phyloP scores from a whole-genome alignment of 2,888 invertebrate genomes.

The Aspidiotus rigidus region DNA sequence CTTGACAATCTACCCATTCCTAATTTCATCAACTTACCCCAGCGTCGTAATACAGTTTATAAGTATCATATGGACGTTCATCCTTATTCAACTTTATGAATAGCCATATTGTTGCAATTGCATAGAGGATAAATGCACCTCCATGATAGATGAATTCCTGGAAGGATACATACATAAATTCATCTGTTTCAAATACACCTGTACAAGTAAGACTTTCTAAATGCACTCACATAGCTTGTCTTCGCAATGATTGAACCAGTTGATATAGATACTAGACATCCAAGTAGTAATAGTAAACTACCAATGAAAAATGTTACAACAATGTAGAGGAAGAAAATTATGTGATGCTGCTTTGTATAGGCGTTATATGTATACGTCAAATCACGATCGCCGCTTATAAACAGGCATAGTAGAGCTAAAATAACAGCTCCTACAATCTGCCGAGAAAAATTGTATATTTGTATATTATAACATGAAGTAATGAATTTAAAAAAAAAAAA shows the following conservation, averaged over 20 bases:
- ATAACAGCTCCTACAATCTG: constrained; percentile 68
- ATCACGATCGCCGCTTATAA: constrained; percentile 49
- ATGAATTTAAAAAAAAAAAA: background rate
- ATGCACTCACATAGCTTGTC: constrained; percentile 64
- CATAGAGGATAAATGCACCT: constrained; percentile 60
- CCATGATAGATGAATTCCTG: constrained; percentile 77
- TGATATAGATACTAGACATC: constrained; percentile 67
- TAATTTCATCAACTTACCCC: too few relatives aligned
- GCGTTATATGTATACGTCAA: constrained; percentile 38
- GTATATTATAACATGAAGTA: background rate
- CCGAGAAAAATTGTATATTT: constrained; percentile 41
- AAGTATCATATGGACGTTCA: too few relatives aligned
- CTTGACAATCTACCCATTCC: too few relatives aligned
- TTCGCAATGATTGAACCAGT: constrained; percentile 76
- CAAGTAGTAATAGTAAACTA: constrained; percentile 62
- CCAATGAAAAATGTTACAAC: constrained; percentile 68
- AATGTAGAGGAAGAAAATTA: constrained; percentile 62
- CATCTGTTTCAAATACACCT: background rate
- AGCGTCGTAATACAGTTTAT: too few relatives aligned
- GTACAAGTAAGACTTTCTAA: background rate
- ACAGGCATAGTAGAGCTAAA: constrained; percentile 53
- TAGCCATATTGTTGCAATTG: constrained; percentile 61
- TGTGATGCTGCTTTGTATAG: constrained; percentile 41
- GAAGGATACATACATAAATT: constrained; percentile 40
- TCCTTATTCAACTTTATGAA: constrained; percentile 52